Base-by-base conservation (phyloP, 2,888 invertebrate genomes). In the Drosophila mercatorum region DNA sequence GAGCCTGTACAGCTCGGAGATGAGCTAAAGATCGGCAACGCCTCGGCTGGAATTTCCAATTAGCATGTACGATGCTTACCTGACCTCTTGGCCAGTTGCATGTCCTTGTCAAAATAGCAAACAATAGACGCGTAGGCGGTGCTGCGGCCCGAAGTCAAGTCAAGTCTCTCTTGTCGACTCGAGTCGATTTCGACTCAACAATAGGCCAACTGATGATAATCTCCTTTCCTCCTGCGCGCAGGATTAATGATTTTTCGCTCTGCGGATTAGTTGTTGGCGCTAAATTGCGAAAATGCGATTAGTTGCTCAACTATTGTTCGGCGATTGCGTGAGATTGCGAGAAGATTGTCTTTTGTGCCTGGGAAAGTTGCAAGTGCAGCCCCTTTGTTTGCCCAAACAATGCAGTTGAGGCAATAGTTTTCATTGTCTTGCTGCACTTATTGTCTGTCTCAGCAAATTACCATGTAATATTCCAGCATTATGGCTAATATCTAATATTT, bases 81-180 rank as follows among this genome's bases (percentile, higher is more conserved):
- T 83, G 83, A 1, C 38, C 67, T 58, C 68, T 67, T 63, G 68
- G 44, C 47, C 64, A 59, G 40, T 60, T 68, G 70, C 55, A 78
- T 72, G 68, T 78, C 65, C 83, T 84, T 91, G 91, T 92, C 91
- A 92, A 90, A 91, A 92, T 88, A 90, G 81, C 85, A 86, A 92
- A 92, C 92, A 91, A 92, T 87, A 78, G 83, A 55, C 34, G 6
- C 17, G 51, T 49, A 68, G 86, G 86, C 78, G 88, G 75, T 78
- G 71, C 80, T 76, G 80, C 75, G 57, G n/a, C 6, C 11, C 80
- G 80, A 84, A 60, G 56, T 64, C 70, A 85, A 85, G 89, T 34
- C 34, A 34, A 34, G 34, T 22, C 22, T 22, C 22, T 6, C 34
- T 2, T 7, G 34, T 31, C 31, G 31, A 34, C 7, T 84, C 69